Base-by-base conservation (phyloP, 1,140 invertebrate species). In the Chymomyza costata region DNA sequence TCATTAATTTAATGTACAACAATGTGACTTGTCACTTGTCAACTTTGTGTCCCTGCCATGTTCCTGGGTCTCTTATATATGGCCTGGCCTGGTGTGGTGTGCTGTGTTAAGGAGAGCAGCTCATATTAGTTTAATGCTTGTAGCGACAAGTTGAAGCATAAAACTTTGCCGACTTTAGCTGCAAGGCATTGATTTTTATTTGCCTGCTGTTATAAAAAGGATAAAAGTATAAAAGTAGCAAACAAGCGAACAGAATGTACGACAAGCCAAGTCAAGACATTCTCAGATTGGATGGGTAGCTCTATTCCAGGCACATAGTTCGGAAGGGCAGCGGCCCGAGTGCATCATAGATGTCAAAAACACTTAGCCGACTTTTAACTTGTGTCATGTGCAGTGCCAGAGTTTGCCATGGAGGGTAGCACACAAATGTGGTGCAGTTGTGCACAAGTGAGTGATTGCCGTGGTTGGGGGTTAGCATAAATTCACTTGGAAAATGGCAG, bases 1-100 rank as follows among this genome's bases (percentile, higher is more conserved):
- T 76, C 66, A 76, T 76, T 78, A 76, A 78, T 70, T 78, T 70
- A 78, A 76, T 76, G 71, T 61, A 76, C 47, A 58, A 66, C 58
- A 78, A 78, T 78, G 54, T 80, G 73, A 80, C 73, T 78, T 71
- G 71, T 78, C 73, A 78, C 67, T 64, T 78, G 73, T 78, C 71
- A 80, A 76, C 70, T 76, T 78, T 76, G 43, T 55, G 57, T 49
- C 57, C 38, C 21, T 37, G 1, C 21, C n/a, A n/a, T n/a, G n/a
- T n/a, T n/a, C n/a, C n/a, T n/a, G n/a, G n/a, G n/a, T n/a, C n/a
- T n/a, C n/a, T n/a, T n/a, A n/a, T n/a, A n/a, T n/a, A 14, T 38
- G 13, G 47, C 64, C 45, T 59, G 49, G 32, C 13, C 17, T 21
- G 34, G 11, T 51, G 48, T 28, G 39, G 30, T 41, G 49, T 5